phyloP scores from a whole-genome alignment of 2,797 vertebrate genomes.

The Manis crassicaudata region DNA sequence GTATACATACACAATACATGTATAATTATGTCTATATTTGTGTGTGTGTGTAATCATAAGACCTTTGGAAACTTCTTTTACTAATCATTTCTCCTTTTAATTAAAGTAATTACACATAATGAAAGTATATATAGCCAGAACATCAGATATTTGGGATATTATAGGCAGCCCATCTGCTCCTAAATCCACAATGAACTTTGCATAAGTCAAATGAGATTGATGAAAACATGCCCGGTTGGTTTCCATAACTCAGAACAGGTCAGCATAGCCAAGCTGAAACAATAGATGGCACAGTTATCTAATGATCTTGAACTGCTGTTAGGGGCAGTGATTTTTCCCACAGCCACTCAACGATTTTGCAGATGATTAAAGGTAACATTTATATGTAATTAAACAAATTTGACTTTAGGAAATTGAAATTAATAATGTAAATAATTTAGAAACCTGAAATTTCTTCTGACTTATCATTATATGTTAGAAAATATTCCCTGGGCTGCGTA shows the following conservation, averaged over 20 bases:
- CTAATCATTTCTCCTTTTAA: neutral
- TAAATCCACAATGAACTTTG: slow-evolving; percentile 52
- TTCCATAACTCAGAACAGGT: neutral
- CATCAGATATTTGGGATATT: slow-evolving; percentile 37
- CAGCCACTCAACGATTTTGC: neutral
- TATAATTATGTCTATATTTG: neutral
- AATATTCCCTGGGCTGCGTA: neutral
- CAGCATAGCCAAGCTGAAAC: neutral
- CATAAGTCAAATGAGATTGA: neutral
- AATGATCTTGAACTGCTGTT: neutral
- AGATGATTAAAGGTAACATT: neutral
- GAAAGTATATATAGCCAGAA: neutral
- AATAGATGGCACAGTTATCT: neutral
- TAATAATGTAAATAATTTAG: neutral
- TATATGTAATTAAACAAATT: slow-evolving; percentile 14
- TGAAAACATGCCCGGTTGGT: slow-evolving; percentile 26
- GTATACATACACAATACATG: neutral
- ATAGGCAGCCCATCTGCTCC: neutral
- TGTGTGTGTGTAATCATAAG: neutral
- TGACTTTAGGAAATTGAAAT: neutral
- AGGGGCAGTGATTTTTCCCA: neutral
- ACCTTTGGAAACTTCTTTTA: neutral
- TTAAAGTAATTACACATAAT: neutral
- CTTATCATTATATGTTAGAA: neutral
- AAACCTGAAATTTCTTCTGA: neutral